These are phyloP conservation scores for Tragelaphus scriptus DNA, from an alignment of 2,113 vertebrate genomes.

Conservation along the genomic window DNA sequence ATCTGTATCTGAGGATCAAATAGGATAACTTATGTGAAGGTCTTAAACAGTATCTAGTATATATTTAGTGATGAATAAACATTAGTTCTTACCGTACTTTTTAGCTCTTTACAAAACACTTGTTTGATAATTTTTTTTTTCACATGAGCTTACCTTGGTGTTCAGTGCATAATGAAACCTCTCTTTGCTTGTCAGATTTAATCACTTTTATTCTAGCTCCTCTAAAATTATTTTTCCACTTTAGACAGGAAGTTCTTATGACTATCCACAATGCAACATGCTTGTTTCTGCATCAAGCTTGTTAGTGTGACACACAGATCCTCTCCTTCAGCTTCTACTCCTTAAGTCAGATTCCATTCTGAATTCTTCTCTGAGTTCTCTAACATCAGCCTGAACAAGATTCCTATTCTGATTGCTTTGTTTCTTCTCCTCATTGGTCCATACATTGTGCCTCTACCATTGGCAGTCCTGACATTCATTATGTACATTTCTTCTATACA, in stretches of 20 bases:
- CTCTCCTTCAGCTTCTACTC: background rate
- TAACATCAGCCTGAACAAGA: background rate
- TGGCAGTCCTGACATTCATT: background rate
- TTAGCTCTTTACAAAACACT: background rate
- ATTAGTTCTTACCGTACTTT: background rate
- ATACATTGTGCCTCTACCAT: rapidly evolving
- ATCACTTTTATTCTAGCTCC: background rate
- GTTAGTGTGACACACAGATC: too few relatives aligned
- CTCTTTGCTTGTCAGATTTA: background rate
- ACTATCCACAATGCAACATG: background rate
- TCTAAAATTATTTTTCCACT: background rate
- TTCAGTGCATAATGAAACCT: background rate
- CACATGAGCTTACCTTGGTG: background rate
- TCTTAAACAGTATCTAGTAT: background rate
- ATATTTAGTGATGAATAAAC: background rate
- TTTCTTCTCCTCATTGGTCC: background rate
- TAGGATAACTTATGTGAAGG: background rate
- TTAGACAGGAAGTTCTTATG: background rate
- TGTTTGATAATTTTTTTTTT: background rate
- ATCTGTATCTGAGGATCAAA: background rate
- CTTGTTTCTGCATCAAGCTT: background rate
- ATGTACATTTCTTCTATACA: rapidly evolving
- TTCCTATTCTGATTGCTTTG: background rate
- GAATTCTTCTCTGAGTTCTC: background rate
- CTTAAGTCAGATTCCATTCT: background rate